Conservation (phyloP, 2,888 invertebrate genomes). For the Hyposoter didymator region DNA sequence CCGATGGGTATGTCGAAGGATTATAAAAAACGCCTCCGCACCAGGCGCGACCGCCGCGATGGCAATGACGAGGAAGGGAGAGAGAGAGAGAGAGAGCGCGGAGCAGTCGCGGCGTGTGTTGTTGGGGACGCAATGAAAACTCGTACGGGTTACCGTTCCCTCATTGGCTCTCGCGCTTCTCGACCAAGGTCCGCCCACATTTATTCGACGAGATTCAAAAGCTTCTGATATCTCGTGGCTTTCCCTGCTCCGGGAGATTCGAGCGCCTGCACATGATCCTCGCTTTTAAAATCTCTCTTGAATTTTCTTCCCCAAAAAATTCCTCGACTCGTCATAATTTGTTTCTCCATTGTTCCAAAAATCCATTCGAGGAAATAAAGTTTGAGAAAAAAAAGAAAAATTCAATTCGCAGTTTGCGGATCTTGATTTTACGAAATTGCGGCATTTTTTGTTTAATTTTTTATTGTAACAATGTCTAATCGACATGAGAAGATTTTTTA, state of each 20-base stretch:
- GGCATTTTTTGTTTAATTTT: neutral
- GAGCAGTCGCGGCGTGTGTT: slow-evolving; percentile 30
- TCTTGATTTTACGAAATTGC: too few relatives aligned
- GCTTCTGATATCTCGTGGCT: slow-evolving; percentile 48
- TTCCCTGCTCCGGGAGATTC: slow-evolving; percentile 29
- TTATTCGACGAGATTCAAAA: slow-evolving; percentile 64
- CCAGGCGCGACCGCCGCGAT: slow-evolving; percentile 45
- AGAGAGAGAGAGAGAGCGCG: neutral
- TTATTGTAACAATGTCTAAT: neutral
- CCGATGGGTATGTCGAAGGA: neutral
- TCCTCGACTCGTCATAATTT: neutral
- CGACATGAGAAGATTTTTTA: neutral
- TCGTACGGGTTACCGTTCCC: slow-evolving; percentile 58
- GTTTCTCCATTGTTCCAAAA: neutral
- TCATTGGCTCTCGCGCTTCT: slow-evolving; percentile 52
- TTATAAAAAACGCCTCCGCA: slow-evolving; percentile 49
- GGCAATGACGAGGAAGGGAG: slow-evolving; percentile 26
- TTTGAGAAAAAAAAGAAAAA: neutral
- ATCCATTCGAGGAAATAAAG: neutral
- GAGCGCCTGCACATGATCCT: slow-evolving; percentile 43
- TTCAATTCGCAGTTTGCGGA: too few relatives aligned
- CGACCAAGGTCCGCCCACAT: slow-evolving; percentile 59
- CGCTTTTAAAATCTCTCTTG: neutral
- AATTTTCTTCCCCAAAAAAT: neutral
- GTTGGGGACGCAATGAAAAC: slow-evolving; percentile 63